Evolutionary conservation across 1,140 invertebrate species (phyloP), one percentile per base, ranked within the genome.

Genomic region (Drosophila sucinea): DNA sequence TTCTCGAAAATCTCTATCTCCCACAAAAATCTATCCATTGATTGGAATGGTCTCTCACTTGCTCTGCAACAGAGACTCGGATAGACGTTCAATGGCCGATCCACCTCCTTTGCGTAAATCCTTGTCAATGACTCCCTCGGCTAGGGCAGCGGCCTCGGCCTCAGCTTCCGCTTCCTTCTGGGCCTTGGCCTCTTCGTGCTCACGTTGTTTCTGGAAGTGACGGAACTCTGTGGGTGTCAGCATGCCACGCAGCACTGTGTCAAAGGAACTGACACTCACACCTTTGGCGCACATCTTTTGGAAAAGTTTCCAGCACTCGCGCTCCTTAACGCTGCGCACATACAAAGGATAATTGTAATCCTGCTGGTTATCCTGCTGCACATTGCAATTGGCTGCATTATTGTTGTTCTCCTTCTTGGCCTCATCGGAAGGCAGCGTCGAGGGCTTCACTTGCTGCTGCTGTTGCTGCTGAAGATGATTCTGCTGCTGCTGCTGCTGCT

Each of bases 221-320:
- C 95, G 93, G 79, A 95, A 95, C 85, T 95, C 95, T 1, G 95
- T 95, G 4, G 95, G 95, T 17, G 95, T 95, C 47, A 95, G 89
- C 94, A 95, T 95, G 41, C 95, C 95, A 91, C 95, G 94, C 38
- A 95, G 90, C 33, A 96, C 94, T 0, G 95, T 95, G 60, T 96
- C 95, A 67, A 94, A 95, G 3, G 94, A 94, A 3, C 44, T 51
- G 27, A 96, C 94, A 41, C 93, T 94, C n/a, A 96, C 93, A 1
- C 95, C 95, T 89, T 95, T 95, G 70, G 94, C 94, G n/a, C 93
- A 94, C 95, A 96, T 95, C 92, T 94, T 94, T 63, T 93, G 93
- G 69, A 94, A 95, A 56, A 95, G 91, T 60, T 94, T 94, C 95
- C 95, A 96, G 79, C 95, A 96, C 87, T 95, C 94, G 76, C 94